Evolutionary conservation across 2,113 vertebrate species (phyloP).

Genomic region (Ranitomeya imitator): DNA sequence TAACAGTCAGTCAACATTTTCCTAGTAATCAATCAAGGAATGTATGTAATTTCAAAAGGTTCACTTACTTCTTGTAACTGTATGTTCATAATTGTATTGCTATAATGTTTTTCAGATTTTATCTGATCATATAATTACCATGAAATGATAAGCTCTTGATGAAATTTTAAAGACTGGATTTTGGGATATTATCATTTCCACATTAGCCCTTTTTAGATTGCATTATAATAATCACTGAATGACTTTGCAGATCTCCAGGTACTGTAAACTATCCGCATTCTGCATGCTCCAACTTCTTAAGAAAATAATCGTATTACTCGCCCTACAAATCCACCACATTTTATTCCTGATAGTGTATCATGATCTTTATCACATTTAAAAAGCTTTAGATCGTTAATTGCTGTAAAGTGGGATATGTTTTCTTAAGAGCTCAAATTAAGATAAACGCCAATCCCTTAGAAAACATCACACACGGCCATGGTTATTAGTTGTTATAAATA

Average conservation of each 20-base stretch:
- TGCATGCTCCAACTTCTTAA: background rate
- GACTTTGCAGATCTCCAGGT: background rate
- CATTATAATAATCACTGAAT: background rate
- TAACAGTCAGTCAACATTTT: too few species aligned
- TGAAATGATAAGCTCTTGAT: background rate
- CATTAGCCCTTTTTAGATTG: background rate
- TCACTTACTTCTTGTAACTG: too few species aligned
- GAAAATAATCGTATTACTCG: slow-evolving; percentile 12
- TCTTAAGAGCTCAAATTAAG: slow-evolving; percentile 31
- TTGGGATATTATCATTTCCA: background rate
- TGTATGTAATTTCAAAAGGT: too few species aligned
- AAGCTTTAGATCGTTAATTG: slow-evolving; percentile 48
- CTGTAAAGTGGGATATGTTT: slow-evolving; percentile 22
- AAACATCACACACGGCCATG: slow-evolving; percentile 17
- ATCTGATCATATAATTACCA: background rate
- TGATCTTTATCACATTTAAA: slow-evolving; percentile 35
- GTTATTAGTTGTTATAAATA: slow-evolving; percentile 23
- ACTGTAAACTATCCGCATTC: background rate
- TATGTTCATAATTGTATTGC: background rate
- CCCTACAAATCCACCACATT: background rate
- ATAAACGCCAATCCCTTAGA: slow-evolving; percentile 12
- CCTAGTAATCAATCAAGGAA: too few species aligned
- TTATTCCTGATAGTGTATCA: slow-evolving; percentile 3
- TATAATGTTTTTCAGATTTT: background rate
- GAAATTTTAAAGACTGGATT: background rate